These are phyloP conservation scores for Chrysina gloriosa DNA, from an alignment of 2,888 invertebrate genomes.

Conservation along the genomic window DNA sequence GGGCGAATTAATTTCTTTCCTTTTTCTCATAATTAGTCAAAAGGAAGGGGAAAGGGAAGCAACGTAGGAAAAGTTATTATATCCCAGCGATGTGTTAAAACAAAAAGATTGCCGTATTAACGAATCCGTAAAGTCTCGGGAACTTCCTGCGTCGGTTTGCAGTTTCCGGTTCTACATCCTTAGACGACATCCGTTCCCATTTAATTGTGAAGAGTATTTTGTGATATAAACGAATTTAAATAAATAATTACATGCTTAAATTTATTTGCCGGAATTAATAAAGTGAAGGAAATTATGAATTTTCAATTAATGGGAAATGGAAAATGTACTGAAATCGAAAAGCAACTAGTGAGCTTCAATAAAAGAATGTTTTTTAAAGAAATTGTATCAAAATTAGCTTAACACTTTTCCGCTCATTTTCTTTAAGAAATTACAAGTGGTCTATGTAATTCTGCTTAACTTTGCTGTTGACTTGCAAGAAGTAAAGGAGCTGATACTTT, in stretches of 20 bases:
- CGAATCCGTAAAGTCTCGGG: constrained; percentile 50
- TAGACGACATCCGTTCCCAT: constrained; percentile 50
- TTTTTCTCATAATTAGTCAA: constrained; percentile 13
- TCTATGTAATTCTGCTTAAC: too few relatives aligned
- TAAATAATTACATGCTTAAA: constrained; percentile 6
- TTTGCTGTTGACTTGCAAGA: too few relatives aligned
- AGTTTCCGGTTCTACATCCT: constrained; percentile 51
- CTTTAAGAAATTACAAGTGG: too few relatives aligned
- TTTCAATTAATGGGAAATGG: neutral
- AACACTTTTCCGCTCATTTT: too few relatives aligned
- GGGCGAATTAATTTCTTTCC: neutral
- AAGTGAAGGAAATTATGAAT: neutral
- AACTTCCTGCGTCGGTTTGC: constrained; percentile 50
- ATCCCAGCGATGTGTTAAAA: constrained; percentile 25
- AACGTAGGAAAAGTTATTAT: constrained; percentile 15
- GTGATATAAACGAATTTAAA: neutral
- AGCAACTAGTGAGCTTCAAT: neutral
- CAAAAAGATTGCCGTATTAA: constrained; percentile 41
- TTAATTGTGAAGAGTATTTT: constrained; percentile 41
- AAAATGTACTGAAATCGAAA: too few relatives aligned
- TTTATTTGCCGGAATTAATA: neutral
- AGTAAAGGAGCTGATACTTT: too few relatives aligned
- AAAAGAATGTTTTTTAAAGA: neutral
- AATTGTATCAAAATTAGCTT: too few relatives aligned
- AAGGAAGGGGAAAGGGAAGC: neutral